Evolutionary conservation across 2,113 vertebrate species (phyloP), one percentile per base, ranked within the genome.

Genomic region (Saguinus imperator): DNA sequence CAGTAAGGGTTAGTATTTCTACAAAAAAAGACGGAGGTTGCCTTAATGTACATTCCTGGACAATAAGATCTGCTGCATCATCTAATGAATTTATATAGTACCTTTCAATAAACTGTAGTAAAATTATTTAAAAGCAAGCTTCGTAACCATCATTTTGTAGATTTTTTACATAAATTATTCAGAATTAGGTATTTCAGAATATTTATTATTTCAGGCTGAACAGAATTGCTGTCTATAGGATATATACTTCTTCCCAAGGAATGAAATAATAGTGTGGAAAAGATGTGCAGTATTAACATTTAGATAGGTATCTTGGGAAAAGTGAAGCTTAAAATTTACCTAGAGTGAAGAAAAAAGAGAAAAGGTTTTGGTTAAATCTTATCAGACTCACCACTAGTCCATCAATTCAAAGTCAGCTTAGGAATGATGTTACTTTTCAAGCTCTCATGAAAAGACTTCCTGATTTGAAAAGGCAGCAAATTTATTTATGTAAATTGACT

Each of bases 291-390:
- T 97, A 96, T 98, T 98, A 98, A 94, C 94, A 96, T 94, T 97
- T 98, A 97, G 95, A 97, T 94, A 97, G 70, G 91, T 14, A 96
- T 97, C 96, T 97, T 86, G 91, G 96, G 92, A 97, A 98, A 97
- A 94, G 89, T 72, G 96, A 92, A 92, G 79, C 76, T 95, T 92
- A 96, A 93, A 96, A 93, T 96, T 97, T 94, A 96, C 87, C 89
- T 97, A 91, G 48, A 83, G 5, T 77, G 58, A 82, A 96, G 70
- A 76, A 96, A 93, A 95, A 83, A 82, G 92, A 87, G 66, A 70
- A 83, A 91, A 70, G 23, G 8, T 70, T 95, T 93, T 94, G 32
- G 50, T 82, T 94, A 97, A 97, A 96, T 94, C 16, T 96, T 97
- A 97, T 93, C 94, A 91, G 48, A 21, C 40, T 96, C 83, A 87